phyloP scores from a whole-genome alignment of 2,113 vertebrate species.

The Arenaria interpres region DNA sequence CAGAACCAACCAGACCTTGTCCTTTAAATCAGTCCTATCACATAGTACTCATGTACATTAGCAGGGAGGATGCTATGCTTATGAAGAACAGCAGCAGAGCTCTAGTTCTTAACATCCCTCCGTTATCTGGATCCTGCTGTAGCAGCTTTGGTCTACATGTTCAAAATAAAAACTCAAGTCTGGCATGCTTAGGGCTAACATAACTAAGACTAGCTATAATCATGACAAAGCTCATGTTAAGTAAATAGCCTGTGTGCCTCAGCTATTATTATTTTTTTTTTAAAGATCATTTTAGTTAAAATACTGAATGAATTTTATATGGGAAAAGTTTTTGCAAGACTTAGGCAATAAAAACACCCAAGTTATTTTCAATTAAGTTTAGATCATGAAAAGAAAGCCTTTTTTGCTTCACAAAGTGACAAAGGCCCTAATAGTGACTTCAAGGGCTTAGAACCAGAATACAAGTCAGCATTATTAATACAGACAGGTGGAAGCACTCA shows the following conservation, averaged over 20 bases:
- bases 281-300: background rate
- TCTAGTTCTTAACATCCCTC: background rate
- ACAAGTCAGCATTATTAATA: background rate
- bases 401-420: background rate
- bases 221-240: background rate
- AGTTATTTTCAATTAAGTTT: background rate
- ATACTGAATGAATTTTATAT: background rate
- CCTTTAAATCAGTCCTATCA: background rate
- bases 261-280: background rate
- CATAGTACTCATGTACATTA: accelerated
- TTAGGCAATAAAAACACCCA: background rate
- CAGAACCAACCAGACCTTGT: background rate
- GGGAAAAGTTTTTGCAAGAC: background rate
- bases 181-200: background rate
- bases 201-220: background rate
- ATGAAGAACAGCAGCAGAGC: background rate
- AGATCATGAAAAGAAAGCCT: background rate
- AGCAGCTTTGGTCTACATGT: background rate
- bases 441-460: background rate
- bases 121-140: background rate
- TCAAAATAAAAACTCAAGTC: background rate
- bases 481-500: background rate
- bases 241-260: background rate
- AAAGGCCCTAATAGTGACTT: background rate
- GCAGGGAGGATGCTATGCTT: accelerated